Evolutionary conservation across 2,797 vertebrate genomes (phyloP).

Genomic region (Acipenser transmontanus): DNA sequence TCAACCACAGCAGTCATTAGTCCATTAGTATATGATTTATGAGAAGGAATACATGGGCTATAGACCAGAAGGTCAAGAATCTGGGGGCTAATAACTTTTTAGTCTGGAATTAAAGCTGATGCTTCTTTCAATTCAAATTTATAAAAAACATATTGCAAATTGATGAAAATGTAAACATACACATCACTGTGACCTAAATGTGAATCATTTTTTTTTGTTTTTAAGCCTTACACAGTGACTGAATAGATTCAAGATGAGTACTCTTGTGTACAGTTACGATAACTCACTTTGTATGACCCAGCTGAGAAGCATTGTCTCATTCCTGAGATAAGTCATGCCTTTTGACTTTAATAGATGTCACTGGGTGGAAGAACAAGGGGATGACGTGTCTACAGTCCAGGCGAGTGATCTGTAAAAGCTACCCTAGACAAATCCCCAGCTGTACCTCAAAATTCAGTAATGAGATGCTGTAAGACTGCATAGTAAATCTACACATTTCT

Average conservation of each 20-base stretch:
- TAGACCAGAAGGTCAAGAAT: slow-evolving; percentile 40
- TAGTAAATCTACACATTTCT: not conserved
- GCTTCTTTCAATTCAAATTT: not conserved
- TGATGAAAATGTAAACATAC: not conserved
- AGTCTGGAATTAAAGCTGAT: slow-evolving; percentile 5
- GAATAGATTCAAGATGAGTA: not conserved
- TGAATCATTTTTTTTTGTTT: not conserved
- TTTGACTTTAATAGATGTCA: too few relatives aligned
- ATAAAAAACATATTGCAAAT: not conserved
- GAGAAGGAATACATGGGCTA: slow-evolving; percentile 41
- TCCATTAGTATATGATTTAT: slow-evolving; percentile 42
- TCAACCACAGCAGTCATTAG: slow-evolving; percentile 30
- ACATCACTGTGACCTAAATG: not conserved
- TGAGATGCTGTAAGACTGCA: too few relatives aligned
- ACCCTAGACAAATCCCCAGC: too few relatives aligned
- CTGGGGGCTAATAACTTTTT: slow-evolving; percentile 33
- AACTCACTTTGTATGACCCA: not conserved
- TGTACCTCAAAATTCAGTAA: too few relatives aligned
- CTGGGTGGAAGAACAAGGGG: too few relatives aligned
- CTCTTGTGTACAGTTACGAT: not conserved
- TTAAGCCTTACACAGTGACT: not conserved
- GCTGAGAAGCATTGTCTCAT: too few relatives aligned
- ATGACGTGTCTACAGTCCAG: too few relatives aligned
- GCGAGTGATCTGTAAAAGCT: too few relatives aligned
- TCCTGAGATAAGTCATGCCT: not conserved